Conservation (phyloP, 2,888 invertebrate species). For the Tinea semifulvella region DNA sequence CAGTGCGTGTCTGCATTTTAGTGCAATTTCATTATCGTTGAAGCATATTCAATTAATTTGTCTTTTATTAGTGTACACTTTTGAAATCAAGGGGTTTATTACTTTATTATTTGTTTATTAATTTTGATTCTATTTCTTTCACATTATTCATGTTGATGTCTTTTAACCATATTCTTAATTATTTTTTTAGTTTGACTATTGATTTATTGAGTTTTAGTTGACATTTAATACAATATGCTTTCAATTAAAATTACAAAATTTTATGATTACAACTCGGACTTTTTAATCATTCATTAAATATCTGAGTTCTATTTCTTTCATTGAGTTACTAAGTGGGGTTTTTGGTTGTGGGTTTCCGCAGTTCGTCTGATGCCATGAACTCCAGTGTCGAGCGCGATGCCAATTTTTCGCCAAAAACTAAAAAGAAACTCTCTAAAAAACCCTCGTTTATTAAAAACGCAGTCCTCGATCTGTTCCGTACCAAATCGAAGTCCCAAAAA, state of each 20-base stretch:
- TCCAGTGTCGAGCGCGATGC: constrained; percentile 61
- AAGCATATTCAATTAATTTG: constrained; percentile 62
- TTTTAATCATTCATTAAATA: neutral
- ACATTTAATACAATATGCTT: constrained; percentile 63
- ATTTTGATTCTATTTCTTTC: neutral
- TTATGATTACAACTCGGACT: constrained; percentile 1
- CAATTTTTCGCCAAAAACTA: constrained; percentile 63
- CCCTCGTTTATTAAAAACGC: constrained; percentile 65
- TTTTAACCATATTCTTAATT: no score
- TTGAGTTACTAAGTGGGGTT: constrained; percentile 60
- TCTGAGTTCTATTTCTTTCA: constrained; percentile 22
- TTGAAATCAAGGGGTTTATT: neutral
- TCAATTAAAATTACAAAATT: constrained; percentile 2
- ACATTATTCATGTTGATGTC: neutral
- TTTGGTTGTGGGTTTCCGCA: constrained; percentile 66
- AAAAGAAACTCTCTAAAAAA: constrained; percentile 66
- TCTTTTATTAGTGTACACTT: constrained; percentile 17
- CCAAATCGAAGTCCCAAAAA: constrained; percentile 61
- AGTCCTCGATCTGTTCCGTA: constrained; percentile 61
- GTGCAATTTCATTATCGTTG: constrained; percentile 52
- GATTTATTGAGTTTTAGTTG: neutral
- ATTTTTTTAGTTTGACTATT: no score
- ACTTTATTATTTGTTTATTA: constrained; percentile 4
- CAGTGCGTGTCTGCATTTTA: constrained; percentile 69
- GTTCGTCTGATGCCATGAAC: constrained; percentile 60